phyloP scores from a whole-genome alignment of 2,888 invertebrate genomes.

The Drosophila leonis region DNA sequence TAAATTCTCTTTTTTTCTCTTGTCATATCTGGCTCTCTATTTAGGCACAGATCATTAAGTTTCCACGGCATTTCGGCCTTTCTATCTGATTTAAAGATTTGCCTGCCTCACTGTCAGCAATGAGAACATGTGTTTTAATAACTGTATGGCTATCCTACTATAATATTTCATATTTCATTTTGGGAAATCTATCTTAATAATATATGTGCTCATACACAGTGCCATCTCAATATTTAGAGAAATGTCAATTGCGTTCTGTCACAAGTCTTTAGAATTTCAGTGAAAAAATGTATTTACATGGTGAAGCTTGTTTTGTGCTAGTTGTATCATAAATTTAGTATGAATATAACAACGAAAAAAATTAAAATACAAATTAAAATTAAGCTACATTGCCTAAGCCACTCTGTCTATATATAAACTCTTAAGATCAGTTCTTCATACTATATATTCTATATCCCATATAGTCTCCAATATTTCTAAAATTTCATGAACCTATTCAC shows the following conservation, averaged over 20 bases:
- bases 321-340: no score
- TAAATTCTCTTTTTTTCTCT: conserved; percentile 69
- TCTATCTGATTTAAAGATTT: conserved; percentile 73
- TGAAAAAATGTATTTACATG: no score
- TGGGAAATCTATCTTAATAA: not conserved
- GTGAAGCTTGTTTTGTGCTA: no score
- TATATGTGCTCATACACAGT: not conserved
- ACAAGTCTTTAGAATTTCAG: no score
- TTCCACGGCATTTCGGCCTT: conserved; percentile 51
- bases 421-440: not conserved
- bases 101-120: conserved; percentile 6
- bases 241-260: not conserved
- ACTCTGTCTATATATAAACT: not conserved
- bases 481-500: not conserved
- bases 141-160: not conserved
- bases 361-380: no score
- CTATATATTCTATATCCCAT: not conserved
- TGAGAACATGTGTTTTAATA: conserved; percentile 58
- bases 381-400: not conserved
- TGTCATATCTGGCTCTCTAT: conserved; percentile 76
- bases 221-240: not conserved
- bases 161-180: conserved; percentile 20
- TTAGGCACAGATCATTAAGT: conserved; percentile 81
- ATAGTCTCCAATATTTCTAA: not conserved
- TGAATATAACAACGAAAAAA: no score